Conservation (phyloP, 2,113 vertebrate genomes). For the Dasyprocta punctata region DNA sequence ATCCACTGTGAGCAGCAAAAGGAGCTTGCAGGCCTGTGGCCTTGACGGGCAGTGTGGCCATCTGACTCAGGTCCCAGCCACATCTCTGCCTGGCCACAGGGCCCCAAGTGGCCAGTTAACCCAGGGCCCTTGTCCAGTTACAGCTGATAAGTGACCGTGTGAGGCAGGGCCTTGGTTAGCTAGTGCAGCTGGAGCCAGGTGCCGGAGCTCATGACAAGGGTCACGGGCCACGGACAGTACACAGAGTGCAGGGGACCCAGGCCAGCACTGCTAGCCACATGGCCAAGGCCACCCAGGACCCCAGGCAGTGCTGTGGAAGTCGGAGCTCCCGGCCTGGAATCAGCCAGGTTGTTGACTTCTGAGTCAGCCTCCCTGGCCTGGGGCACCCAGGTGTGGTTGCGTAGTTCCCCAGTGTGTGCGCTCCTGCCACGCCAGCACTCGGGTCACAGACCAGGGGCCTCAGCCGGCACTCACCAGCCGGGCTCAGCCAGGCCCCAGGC, state of each 20-base stretch:
- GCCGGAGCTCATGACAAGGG: neutral
- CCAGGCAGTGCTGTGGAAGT: neutral
- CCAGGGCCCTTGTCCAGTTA: neutral
- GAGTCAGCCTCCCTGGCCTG: neutral
- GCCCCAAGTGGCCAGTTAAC: no score
- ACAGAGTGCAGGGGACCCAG: neutral
- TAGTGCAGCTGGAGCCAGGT: neutral
- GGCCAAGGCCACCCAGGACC: neutral
- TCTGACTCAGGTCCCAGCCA: neutral
- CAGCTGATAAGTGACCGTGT: neutral
- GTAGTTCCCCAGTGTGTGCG: neutral
- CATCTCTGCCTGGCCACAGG: neutral
- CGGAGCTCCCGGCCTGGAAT: neutral
- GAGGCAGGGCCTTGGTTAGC: neutral
- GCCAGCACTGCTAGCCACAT: neutral
- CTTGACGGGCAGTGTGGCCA: neutral
- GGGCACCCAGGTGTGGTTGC: neutral
- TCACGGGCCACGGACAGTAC: neutral
- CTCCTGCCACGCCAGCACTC: neutral
- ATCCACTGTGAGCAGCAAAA: neutral
- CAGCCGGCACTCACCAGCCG: no score
- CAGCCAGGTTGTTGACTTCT: neutral
- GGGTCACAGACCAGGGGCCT: neutral
- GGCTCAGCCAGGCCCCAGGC: no score
- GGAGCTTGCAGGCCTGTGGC: neutral